A percentile compares a stretch with the other conserved stretches of the same genome.
These are phyloP conservation scores for Ahaetulla prasina DNA, from an alignment of 2,113 vertebrate species.

Conservation along the genomic window DNA sequence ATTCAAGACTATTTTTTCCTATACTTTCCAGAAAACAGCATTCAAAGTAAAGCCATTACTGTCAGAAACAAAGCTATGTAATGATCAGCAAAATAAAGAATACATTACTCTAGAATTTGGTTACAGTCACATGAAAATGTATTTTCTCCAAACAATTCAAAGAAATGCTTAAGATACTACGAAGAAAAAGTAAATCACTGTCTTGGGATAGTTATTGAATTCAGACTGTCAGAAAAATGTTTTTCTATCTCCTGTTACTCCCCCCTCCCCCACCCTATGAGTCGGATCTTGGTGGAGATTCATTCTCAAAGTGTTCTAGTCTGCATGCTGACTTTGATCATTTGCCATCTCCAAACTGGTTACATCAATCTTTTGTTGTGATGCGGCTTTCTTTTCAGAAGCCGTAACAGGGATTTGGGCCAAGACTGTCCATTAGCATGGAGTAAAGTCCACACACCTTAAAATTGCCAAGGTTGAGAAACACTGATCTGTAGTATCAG, in stretches of 20 bases:
- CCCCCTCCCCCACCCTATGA: not conserved
- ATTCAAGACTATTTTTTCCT: slow-evolving; percentile 16
- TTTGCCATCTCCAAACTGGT: not conserved
- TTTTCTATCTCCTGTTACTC: not conserved
- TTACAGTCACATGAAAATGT: slow-evolving; percentile 16
- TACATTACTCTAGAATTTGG: not conserved
- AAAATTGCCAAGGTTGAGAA: not conserved
- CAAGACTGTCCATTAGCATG: not conserved
- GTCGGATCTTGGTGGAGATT: not conserved
- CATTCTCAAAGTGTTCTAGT: not conserved
- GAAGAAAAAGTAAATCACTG: not conserved
- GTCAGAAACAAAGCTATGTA: not conserved
- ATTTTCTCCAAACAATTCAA: slow-evolving; percentile 31
- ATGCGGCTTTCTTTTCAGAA: not conserved
- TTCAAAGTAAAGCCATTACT: slow-evolving; percentile 31
- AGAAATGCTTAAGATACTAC: slow-evolving; percentile 27
- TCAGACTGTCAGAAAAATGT: slow-evolving; percentile 7
- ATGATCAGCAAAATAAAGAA: not conserved
- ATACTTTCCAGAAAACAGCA: slow-evolving; percentile 17
- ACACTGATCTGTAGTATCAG: not conserved
- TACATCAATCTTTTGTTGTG: not conserved
- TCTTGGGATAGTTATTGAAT: slow-evolving; percentile 22
- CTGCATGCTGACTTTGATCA: not conserved
- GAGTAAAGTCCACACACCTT: not conserved
- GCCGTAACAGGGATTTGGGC: not conserved